phyloP scores from a whole-genome alignment of 2,888 invertebrate species.

The Sisyra terminalis region DNA sequence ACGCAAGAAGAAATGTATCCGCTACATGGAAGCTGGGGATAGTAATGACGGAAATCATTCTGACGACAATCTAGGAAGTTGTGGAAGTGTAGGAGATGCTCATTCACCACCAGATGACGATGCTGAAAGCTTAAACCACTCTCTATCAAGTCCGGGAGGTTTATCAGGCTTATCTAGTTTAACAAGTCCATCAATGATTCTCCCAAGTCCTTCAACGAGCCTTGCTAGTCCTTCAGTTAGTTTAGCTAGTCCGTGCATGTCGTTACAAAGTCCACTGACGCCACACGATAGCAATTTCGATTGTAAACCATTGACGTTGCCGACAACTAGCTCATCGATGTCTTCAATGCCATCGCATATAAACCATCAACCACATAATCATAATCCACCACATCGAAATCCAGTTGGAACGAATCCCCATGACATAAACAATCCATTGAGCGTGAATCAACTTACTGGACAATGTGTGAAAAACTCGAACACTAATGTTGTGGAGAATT shows the following conservation, averaged over 20 bases:
- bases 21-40: constrained; percentile 76
- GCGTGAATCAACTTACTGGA: constrained; percentile 78
- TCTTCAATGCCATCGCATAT: constrained; percentile 15
- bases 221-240: constrained; percentile 45
- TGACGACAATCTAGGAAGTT: constrained; percentile 62
- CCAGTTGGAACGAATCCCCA: constrained; percentile 85
- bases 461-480: constrained; percentile 29
- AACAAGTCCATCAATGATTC: constrained; percentile 51
- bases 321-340: constrained; percentile 9
- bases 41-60: constrained; percentile 44
- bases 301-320: constrained; percentile 8
- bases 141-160: constrained; percentile 41
- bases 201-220: constrained; percentile 65
- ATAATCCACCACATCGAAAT: constrained; percentile 37
- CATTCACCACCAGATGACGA: constrained; percentile 48
- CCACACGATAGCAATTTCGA: constrained; percentile 21
- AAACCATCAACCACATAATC: constrained; percentile 29
- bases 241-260: constrained; percentile 40
- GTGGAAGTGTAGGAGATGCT: constrained; percentile 62
- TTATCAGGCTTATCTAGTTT: constrained; percentile 49
- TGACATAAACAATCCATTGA: constrained; percentile 82
- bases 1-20: constrained; percentile 94
- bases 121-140: constrained; percentile 44
- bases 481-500: constrained; percentile 17
- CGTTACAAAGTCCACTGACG: constrained; percentile 27